A percentile compares a stretch with the other conserved stretches of the same genome.
These are phyloP conservation scores for Eupeodes luniger DNA, from an alignment of 2,888 invertebrate genomes.

Conservation along the genomic window DNA sequence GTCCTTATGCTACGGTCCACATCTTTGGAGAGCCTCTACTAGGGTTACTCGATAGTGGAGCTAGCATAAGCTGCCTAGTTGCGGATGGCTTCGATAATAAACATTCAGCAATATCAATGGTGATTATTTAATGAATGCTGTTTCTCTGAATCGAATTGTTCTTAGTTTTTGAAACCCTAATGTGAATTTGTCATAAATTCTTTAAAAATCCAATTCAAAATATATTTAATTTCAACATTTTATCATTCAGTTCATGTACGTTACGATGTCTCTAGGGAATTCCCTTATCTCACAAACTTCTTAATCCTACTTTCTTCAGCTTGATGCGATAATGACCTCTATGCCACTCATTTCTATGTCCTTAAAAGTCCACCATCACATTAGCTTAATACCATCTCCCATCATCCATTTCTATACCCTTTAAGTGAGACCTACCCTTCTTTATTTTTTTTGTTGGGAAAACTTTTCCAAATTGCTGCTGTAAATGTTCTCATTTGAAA, in stretches of 20 bases:
- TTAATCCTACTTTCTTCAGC: not conserved
- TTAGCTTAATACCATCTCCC: not conserved
- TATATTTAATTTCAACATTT: too few relatives aligned
- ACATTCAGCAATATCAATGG: too few relatives aligned
- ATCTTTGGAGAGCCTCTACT: too few relatives aligned
- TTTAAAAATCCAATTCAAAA: too few relatives aligned
- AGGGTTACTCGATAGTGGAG: too few relatives aligned
- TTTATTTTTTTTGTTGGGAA: not conserved
- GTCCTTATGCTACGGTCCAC: too few relatives aligned
- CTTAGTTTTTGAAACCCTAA: too few relatives aligned
- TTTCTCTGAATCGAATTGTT: too few relatives aligned
- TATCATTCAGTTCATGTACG: not conserved
- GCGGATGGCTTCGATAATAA: too few relatives aligned
- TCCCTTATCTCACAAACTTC: not conserved
- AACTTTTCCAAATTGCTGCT: constrained; percentile 46
- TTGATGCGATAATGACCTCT: constrained; percentile 2
- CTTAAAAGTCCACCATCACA: not conserved
- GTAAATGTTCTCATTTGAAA: constrained; percentile 55
- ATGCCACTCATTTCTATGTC: not conserved
- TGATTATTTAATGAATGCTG: too few relatives aligned
- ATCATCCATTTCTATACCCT: not conserved
- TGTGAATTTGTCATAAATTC: too few relatives aligned
- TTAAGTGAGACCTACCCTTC: not conserved
- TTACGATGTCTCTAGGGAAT: not conserved
- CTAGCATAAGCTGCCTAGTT: too few relatives aligned